Percentiles rank a stretch among this genome's conserved stretches.
Evolutionary conservation across 2,113 vertebrate genomes (phyloP).

Genomic region (Propithecus coquereli): DNA sequence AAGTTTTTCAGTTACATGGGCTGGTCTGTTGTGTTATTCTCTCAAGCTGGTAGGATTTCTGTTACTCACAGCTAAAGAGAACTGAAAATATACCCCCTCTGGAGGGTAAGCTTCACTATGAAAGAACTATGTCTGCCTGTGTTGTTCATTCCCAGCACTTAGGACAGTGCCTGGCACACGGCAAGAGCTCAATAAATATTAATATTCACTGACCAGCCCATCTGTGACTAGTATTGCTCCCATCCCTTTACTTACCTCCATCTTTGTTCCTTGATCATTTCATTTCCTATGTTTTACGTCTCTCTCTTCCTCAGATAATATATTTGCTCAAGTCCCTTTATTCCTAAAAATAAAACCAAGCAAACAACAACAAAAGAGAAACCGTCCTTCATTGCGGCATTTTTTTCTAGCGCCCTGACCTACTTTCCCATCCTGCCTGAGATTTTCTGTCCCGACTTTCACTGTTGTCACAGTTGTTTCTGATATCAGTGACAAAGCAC

Average conservation of each 20-base stretch:
- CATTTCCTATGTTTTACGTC: background rate
- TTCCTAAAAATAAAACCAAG: conserved; percentile 33
- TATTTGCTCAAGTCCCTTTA: background rate
- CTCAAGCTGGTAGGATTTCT: background rate
- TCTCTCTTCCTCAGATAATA: conserved; percentile 17
- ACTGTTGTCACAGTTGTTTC: background rate
- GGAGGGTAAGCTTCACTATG: background rate
- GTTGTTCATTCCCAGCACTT: background rate
- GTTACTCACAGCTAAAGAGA: background rate
- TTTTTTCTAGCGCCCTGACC: conserved; percentile 50
- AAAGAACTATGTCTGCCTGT: background rate
- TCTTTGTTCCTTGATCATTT: background rate
- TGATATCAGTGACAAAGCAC: background rate
- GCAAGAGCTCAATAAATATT: background rate
- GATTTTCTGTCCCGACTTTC: background rate
- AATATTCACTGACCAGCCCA: background rate
- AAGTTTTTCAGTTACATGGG: background rate
- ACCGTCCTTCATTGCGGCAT: background rate
- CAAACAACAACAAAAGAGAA: background rate
- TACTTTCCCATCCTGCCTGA: conserved; percentile 29
- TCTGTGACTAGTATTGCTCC: background rate
- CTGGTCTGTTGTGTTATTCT: background rate
- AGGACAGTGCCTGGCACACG: background rate
- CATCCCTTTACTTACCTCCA: background rate
- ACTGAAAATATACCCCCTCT: background rate